Conservation (phyloP, 2,797 vertebrate species). For the Lepilemur septentrionalis region DNA sequence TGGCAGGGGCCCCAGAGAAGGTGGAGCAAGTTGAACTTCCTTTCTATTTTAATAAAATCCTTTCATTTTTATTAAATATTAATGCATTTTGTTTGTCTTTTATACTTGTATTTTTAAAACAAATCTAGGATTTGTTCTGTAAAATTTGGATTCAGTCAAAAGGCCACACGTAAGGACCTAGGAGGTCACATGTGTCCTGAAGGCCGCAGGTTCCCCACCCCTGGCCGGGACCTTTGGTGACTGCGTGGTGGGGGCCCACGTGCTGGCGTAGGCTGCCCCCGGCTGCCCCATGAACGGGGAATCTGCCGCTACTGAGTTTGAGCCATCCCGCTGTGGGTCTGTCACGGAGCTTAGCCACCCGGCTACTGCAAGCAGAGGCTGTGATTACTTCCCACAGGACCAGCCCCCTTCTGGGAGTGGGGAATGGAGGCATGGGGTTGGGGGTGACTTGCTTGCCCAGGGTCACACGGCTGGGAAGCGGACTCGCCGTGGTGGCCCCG, state of each 20-base stretch:
- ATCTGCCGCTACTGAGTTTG: rapidly evolving
- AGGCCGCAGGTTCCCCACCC: background rate
- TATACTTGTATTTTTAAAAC: background rate
- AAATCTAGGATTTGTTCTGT: background rate
- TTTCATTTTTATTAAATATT: background rate
- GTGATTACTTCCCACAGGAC: background rate
- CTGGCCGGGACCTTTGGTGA: background rate
- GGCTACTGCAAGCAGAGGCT: background rate
- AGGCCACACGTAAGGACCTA: background rate
- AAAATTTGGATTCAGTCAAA: background rate
- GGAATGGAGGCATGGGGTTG: background rate
- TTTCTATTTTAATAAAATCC: background rate
- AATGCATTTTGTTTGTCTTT: background rate
- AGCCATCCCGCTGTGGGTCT: background rate
- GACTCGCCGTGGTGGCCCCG: background rate
- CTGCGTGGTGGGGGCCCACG: rapidly evolving
- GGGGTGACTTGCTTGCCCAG: rapidly evolving
- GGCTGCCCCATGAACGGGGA: background rate
- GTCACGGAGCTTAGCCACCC: rapidly evolving
- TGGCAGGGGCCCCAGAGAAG: background rate
- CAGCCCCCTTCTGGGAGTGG: background rate
- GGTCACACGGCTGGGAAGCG: background rate
- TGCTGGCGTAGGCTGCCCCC: rapidly evolving
- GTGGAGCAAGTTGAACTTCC: background rate
- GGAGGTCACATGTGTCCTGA: background rate